Percentiles rank a stretch among this genome's conserved stretches.
Evolutionary conservation across 2,797 vertebrate genomes (phyloP).

Genomic region (Thunnus albacares): DNA sequence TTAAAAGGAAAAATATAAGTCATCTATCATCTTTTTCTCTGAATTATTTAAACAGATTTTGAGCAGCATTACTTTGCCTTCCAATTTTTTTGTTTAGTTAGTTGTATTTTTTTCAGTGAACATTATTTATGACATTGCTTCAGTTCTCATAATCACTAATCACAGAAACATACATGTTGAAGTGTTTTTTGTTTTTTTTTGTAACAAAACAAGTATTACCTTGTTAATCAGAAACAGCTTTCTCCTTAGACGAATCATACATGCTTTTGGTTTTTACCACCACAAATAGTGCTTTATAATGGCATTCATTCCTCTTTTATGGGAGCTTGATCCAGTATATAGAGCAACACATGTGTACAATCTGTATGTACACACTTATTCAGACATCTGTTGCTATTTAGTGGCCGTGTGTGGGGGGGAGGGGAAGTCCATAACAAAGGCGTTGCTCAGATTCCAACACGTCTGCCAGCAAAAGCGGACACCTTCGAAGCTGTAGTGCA

Average conservation of each 20-base stretch:
- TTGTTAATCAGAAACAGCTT: neutral
- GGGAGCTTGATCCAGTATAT: neutral
- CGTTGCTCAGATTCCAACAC: conserved; percentile 1
- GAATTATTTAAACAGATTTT: too few species aligned
- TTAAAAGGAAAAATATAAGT: too few species aligned
- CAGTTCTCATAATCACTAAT: neutral
- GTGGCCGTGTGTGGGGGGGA: neutral
- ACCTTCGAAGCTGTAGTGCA: neutral
- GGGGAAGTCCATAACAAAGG: conserved; percentile 13
- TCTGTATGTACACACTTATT: neutral
- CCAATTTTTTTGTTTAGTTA: neutral
- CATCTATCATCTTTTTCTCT: too few species aligned
- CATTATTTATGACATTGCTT: neutral
- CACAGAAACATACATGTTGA: neutral
- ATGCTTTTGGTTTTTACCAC: neutral
- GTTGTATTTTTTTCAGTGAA: neutral
- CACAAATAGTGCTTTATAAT: neutral
- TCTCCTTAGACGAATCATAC: neutral
- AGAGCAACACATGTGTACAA: conserved; percentile 1
- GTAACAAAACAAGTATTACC: neutral
- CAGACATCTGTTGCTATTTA: conserved; percentile 34
- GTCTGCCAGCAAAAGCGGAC: neutral
- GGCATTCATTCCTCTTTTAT: neutral
- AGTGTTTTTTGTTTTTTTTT: conserved; percentile 9
- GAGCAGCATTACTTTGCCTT: too few species aligned